Evolutionary conservation across 2,888 invertebrate genomes (phyloP).

Genomic region (Oligia strigilis): DNA sequence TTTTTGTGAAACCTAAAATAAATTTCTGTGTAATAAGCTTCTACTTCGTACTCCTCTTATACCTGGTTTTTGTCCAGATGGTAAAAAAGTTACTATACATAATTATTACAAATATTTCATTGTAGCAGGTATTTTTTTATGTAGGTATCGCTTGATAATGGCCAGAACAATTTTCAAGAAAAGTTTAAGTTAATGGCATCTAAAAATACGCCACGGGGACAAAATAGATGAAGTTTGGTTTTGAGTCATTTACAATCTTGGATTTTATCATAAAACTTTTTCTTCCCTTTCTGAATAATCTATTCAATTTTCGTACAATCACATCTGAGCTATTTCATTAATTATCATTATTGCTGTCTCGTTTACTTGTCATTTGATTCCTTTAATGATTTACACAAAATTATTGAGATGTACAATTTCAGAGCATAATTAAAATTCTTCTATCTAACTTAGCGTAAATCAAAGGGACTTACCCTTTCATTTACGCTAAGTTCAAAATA

Average conservation of each 20-base stretch:
- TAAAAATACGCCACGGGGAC: background rate
- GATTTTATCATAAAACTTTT: too few relatives aligned
- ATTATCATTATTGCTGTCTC: background rate
- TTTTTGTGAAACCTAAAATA: too few relatives aligned
- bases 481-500: conserved; percentile 1
- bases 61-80: too few relatives aligned
- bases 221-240: background rate
- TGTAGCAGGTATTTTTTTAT: background rate
- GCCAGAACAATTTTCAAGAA: background rate
- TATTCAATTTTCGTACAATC: background rate
- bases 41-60: too few relatives aligned
- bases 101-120: background rate
- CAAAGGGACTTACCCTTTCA: conserved; percentile 23
- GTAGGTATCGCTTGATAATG: background rate
- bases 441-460: background rate
- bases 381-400: conserved; percentile 4
- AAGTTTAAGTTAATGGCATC: background rate
- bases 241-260: too few relatives aligned
- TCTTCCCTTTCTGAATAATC: background rate
- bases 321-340: background rate
- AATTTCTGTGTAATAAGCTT: too few relatives aligned
- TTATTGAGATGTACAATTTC: conserved; percentile 9
- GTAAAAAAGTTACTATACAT: background rate
- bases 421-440: conserved; percentile 47
- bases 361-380: conserved; percentile 10